Evolutionary conservation across 2,888 invertebrate genomes (phyloP).

Genomic region (Clistopyga incitator): DNA sequence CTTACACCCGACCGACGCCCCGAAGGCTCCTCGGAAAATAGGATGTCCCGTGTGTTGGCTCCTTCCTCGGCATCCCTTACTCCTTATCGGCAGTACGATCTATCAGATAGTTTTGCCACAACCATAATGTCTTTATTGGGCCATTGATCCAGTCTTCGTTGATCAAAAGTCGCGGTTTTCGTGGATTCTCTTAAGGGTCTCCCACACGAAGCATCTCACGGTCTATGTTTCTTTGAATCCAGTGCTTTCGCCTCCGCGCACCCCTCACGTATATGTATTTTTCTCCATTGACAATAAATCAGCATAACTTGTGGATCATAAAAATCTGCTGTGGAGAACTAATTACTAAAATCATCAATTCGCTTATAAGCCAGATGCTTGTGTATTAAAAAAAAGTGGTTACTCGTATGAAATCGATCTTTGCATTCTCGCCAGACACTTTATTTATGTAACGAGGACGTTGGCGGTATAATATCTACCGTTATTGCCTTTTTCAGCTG

Average conservation of each 20-base stretch:
- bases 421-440: not conserved
- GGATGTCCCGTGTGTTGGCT: constrained; percentile 60
- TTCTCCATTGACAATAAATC: no score
- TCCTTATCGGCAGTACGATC: constrained; percentile 32
- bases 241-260: no score
- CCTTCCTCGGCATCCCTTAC: constrained; percentile 25
- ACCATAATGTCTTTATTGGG: constrained; percentile 64
- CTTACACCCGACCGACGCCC: constrained; percentile 77
- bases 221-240: no score
- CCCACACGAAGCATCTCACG: no score
- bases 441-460: not conserved
- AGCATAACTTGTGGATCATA: no score
- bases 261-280: no score
- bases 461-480: not conserved
- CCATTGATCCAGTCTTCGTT: constrained; percentile 29
- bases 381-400: no score
- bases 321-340: no score
- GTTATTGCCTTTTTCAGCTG: not conserved
- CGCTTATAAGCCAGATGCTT: no score
- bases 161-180: not conserved
- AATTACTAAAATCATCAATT: no score
- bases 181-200: no score
- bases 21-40: constrained; percentile 73
- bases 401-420: no score
- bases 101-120: constrained; percentile 67